phyloP scores from a whole-genome alignment of 2,797 vertebrate species.

The Pangasius krempfi region DNA sequence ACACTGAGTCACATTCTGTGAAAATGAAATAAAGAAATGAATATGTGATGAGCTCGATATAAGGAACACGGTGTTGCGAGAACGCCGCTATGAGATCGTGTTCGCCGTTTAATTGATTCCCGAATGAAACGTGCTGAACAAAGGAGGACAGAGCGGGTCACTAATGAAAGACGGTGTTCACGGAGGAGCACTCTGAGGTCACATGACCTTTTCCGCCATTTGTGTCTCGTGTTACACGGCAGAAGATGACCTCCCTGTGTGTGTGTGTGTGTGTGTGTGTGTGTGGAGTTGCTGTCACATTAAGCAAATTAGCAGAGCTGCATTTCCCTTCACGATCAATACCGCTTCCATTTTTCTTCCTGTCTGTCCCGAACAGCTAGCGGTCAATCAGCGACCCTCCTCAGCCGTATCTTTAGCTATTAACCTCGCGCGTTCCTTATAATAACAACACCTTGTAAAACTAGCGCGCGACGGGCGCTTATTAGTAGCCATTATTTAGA shows the following conservation, averaged over 20 bases:
- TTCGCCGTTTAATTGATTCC: constrained; percentile 47
- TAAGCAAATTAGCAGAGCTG: constrained; percentile 5
- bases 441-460: constrained; percentile 4
- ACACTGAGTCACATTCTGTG: not conserved
- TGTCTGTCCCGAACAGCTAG: constrained; percentile 1
- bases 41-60: constrained; percentile 8
- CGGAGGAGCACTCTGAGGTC: not conserved
- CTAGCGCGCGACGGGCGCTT: not conserved
- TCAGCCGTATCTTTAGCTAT: not conserved
- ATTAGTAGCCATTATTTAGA: constrained; percentile 22
- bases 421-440: not conserved
- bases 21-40: not conserved
- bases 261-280: not conserved
- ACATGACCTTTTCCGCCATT: constrained; percentile 16
- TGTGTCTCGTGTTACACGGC: not conserved
- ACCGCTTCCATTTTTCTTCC: not conserved
- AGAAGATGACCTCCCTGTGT: constrained; percentile 1
- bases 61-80: constrained; percentile 6
- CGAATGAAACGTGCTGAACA: constrained; percentile 28
- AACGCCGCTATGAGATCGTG: constrained; percentile 25
- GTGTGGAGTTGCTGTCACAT: not conserved
- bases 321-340: constrained; percentile 5
- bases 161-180: constrained; percentile 7
- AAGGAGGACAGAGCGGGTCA: not conserved
- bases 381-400: not conserved